Base-by-base conservation (phyloP, 2,888 invertebrate genomes). In the Apamea monoglypha region DNA sequence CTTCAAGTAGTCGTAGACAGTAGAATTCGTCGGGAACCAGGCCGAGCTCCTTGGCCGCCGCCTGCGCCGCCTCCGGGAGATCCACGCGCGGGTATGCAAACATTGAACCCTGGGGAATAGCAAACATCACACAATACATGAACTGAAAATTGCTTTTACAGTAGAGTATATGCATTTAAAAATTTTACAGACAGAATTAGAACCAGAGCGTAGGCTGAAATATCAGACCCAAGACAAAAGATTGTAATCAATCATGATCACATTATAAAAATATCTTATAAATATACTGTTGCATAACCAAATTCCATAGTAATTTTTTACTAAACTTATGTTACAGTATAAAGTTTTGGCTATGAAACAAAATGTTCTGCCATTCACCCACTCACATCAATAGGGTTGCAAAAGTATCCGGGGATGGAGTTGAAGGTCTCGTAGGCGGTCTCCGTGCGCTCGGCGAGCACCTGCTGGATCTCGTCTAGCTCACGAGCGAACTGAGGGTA, bases 1-100 rank as follows among this genome's bases (percentile, higher is more conserved):
- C 97, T 93, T 99, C 99, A 7, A 99, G 96, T 50, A 99, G 95
- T 87, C 98, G 97, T 92, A 98, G 98, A 67, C 98, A 98, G 94
- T 99, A 99, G 94, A 98, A 98, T 25, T 98, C 98, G 93, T 99
- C 99, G 0, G 99, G 98, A 44, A 96, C 95, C 94, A 98, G 97
- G 77, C 97, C 96, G 71, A 95, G 94, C 14, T 97, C 95, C 92
- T 98, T 97, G 0, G 99, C 99, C 59, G 97, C 98, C 76, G 97
- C 97, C 74, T 98, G 97, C 4, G 98, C 99, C 91, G 98, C 98
- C 76, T 96, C 94, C 6, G 99, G 99, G 18, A 99, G 92, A 63
- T 97, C 96, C 40, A 99, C 94, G 91, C 97, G 97, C 0, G 99
- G 99, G 92, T 98, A 99, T 70, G 98, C 98, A 94, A 99, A 99